A percentile compares a stretch with the other conserved stretches of the same genome.
Evolutionary conservation across 2,113 vertebrate genomes (phyloP).

Genomic region (Diphyllodes magnificus): DNA sequence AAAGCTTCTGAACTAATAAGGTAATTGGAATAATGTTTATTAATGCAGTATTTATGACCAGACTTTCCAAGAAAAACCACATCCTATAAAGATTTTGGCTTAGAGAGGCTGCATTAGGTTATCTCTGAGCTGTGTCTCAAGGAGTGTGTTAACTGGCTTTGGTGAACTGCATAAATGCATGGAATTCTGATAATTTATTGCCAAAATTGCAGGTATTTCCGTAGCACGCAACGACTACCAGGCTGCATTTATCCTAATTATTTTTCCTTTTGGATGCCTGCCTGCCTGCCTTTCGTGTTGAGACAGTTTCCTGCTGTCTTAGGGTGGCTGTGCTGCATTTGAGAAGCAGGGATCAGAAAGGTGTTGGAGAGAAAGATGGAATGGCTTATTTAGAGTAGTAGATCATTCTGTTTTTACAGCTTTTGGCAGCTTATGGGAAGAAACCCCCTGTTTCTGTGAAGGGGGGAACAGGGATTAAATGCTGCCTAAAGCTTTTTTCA

Average conservation of each 20-base stretch:
- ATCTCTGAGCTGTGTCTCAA: not conserved
- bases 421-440: not conserved
- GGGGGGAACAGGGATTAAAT: not conserved
- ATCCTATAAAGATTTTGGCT: not conserved
- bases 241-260: not conserved
- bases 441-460: not conserved
- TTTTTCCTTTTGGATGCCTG: not conserved
- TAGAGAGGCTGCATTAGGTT: not conserved
- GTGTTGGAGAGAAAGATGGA: not conserved
- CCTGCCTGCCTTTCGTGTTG: not conserved
- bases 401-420: not conserved
- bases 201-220: not conserved
- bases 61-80: not conserved
- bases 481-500: not conserved
- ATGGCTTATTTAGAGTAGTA: not conserved
- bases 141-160: not conserved
- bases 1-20: not conserved
- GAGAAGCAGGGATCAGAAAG: not conserved
- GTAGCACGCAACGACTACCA: fast-evolving
- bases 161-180: not conserved
- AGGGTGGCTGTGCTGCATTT: not conserved
- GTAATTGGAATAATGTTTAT: not conserved
- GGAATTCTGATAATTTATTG: not conserved
- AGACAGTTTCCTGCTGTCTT: not conserved
- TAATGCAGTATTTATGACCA: not conserved